Evolutionary conservation across 2,888 invertebrate genomes (phyloP), one percentile per base, ranked within the genome.

Genomic region (Drosophila austrosaltans): DNA sequence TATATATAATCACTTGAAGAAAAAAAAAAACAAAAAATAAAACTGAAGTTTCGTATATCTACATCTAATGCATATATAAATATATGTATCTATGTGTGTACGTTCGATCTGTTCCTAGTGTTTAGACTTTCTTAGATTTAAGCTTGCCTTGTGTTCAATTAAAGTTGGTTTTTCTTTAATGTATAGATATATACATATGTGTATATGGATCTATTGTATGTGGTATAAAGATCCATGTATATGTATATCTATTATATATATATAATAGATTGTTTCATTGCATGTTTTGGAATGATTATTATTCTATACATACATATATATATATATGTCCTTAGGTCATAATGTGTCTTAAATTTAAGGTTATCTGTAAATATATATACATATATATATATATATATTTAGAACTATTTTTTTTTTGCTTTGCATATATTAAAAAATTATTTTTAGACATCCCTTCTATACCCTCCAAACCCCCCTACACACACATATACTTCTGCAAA

Each of bases 71-170:
- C 3, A 44, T 22, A 66, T 73, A 39, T 56, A 58, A 63, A 72
- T 62, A 25, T 53, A 36, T 53, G 25, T 66, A 66, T 63, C 59
- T 69, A 16, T 16, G 62, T 25, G 12, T 20, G 22, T 69, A 25
- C 62, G 64, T 53, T 69, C 59, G 66, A 66, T 65, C 74, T 70
- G 67, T 71, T 73, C 69, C 40, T 77, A 74, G 80, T 57, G 16
- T 54, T 61, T 65, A 60, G 39, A 36, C 39, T 22, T 39, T 48
- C 30, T 30, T 62, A 78, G 63, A 6, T 54, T 48, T 80, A 80
- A 78, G 66, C 57, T 57, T 69, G 77, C 63, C 73, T 77, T 77
- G 78, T 79, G 80, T 78, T 80, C 70, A 72, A 28, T 64, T 63
- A 56, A 69, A 76, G 12, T 32, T 48, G 22, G 10, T 20, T 57